Base-by-base conservation (phyloP, 2,797 vertebrate genomes). In the Hydrocynus forskahlii region DNA sequence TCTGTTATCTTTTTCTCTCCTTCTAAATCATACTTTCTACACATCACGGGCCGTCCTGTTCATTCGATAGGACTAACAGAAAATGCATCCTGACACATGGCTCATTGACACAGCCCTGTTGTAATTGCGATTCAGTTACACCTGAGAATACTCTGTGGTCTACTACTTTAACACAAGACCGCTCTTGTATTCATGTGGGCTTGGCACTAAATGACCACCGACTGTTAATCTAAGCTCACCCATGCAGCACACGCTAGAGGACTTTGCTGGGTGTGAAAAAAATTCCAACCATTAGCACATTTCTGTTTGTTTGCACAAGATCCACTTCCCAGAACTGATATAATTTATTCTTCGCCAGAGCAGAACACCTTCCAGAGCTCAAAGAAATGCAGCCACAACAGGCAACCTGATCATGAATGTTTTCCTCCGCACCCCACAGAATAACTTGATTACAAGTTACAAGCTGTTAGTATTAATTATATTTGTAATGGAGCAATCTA, bases 301-400 rank as follows among this genome's bases (percentile, higher is more conserved):
- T 57, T 23, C 64, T 84, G 85, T 78, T 79, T 91, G 88, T 89
- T 89, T 89, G 76, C 83, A 64, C 73, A 79, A 21, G 66, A 86
- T 63, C 75, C 72, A 82, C 84, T 90, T 91, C 88, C 89, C 86
- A 91, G 90, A 91, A 91, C 50, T 77, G 73, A 84, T 91, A 84
- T 84, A 85, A 89, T 88, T 80, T 87, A 88, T 86, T 89, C 82
- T 59, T 77, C 14, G 5, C 17, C 57, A 59, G 5, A 74, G 82
- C 85, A 87, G 82, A 74, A 81, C 43, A n/a, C 29, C 71, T 52
- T 38, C 57, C 81, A 84, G 48, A 66, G 64, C 17, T 29, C n/a
- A 21, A 78, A 12, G 8, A 82, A 73, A 79, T 54, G 73, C 81
- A 82, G 78, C 86, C 69, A 83, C 72, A 74, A 75, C 59, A 40